Percentiles rank a stretch among this genome's conserved stretches.
Conservation (phyloP, 2,888 invertebrate species). For the Lasioglossum morio region DNA sequence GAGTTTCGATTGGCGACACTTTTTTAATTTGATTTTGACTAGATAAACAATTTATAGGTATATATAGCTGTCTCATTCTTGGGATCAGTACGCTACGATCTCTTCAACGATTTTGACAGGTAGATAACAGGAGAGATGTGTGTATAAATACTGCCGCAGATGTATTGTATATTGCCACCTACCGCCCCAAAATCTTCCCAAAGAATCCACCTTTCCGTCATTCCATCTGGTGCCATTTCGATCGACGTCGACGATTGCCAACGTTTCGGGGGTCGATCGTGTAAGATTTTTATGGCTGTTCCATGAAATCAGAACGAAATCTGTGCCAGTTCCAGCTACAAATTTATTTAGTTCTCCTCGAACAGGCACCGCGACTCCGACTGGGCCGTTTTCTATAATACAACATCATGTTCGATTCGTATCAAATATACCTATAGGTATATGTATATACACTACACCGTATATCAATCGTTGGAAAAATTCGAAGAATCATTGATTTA, state of each 20-base stretch:
- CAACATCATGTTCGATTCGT: not conserved
- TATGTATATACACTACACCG: too few relatives aligned
- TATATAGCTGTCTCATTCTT: not conserved
- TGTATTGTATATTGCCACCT: constrained; percentile 2
- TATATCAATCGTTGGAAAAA: not conserved
- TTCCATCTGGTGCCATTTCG: constrained; percentile 87
- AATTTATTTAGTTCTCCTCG: constrained; percentile 81
- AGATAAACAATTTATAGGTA: not conserved
- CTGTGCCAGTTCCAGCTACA: constrained; percentile 83
- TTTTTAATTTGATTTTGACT: not conserved
- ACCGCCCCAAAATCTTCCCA: constrained; percentile 88
- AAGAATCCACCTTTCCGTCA: constrained; percentile 90
- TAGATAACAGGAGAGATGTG: not conserved
- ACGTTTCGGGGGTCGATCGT: constrained; percentile 63
- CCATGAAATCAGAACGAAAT: constrained; percentile 86
- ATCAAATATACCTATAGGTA: not conserved
- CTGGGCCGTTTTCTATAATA: constrained; percentile 85
- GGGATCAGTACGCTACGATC: not conserved
- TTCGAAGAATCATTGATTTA: constrained; percentile 18
- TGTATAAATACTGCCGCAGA: too few relatives aligned
- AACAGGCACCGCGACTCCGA: constrained; percentile 85
- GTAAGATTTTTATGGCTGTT: constrained; percentile 79
- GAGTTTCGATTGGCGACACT: not conserved
- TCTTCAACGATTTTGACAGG: not conserved
- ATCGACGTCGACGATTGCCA: constrained; percentile 85